Base-by-base conservation (phyloP, 2,888 invertebrate species). In the Spatulosminthurus flaviceps region DNA sequence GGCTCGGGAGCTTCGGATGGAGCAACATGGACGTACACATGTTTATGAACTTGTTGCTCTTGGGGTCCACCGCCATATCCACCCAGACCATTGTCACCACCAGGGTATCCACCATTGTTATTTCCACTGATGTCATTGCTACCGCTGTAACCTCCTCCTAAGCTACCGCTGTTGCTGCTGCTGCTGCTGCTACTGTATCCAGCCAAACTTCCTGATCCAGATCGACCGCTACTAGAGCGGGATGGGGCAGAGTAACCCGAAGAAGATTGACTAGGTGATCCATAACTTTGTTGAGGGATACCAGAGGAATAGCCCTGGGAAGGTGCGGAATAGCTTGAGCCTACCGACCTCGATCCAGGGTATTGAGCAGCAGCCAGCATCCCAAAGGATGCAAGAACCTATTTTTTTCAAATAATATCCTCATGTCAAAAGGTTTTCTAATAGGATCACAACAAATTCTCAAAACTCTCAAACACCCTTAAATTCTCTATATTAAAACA, bases 21-120 rank as follows among this genome's bases (percentile, higher is more conserved):
- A 75, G 95, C 95, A 22, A 95, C 94, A 88, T 95, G 95, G 11
- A 95, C 94, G 90, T 94, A 95, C 88, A 95, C 94, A 74, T 84
- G 81, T 41, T 78, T 78, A 66, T 78, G 78, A 64, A 78, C 79
- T 64, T 69, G 34, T 76, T 75, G 76, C 60, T 75, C 69, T 41
- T 51, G 67, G 19, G 75, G 75, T 34, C 71, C 79, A 16, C 34
- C 34, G 29, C 28, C 76, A 22, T 75, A 43, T 21, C 75, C 75
- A 4, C 75, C 74, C n/a, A 21, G 21, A 24, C 51, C 28, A 34
- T 13, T 26, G 22, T n/a, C 4, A 19, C 75, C 75, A 21, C 73
- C 60, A 13, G 22, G 22, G 69, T 74, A 51, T 43, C 74, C 67
- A 28, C 70, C 78, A 22, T 42, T 43, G 78, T 73, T 73, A 16